Base-by-base conservation (phyloP, 2,888 invertebrate species). In the Allygus modestus region DNA sequence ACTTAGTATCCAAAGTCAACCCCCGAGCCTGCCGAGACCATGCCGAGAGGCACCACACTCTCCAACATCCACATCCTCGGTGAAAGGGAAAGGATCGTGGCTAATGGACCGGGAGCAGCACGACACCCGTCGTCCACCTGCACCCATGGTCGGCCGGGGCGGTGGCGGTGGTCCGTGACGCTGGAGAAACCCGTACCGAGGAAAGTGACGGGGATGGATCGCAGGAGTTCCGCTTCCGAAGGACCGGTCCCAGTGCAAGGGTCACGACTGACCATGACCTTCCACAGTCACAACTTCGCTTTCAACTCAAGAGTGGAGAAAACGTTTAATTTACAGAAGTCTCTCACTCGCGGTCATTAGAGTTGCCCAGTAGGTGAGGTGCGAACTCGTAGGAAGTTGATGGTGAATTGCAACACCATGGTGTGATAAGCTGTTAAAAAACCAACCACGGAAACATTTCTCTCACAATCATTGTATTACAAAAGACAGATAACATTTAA, bases 251-350 rank as follows among this genome's bases (percentile, higher is more conserved):
- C 15, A 51, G 9, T 37, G 5, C 37, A n/a, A 23, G 28, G 65
- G 65, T 65, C 65, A 65, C 54, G 20, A 23, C 65, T 31, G 65
- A 26, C 65, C 65, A 31, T 65, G 65, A 65, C 65, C 65, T 31
- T 28, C 26, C 28, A n/a, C 65, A 65, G 28, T 26, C 15, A 15
- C 31, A 65, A 31, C 65, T 65, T 65, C 65, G 17, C 65, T 65
- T 65, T 65, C 65, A 58, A 23, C 58, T 51, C 17, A 11, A 20
- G 7, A 5, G 9, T 23, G 65, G 65, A 65, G 65, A 65, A 58
- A 65, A 65, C 65, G 65, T 26, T 28, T 28, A 9, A 65, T 65
- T 31, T 65, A 17, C 65, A 65, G 28, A 65, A 28, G 28, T 28
- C 31, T 28, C 28, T 5, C 54, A 54, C 54, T 54, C 0, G 12